Evolutionary conservation across 2,113 vertebrate species (phyloP).

Genomic region (Salvator merianae): DNA sequence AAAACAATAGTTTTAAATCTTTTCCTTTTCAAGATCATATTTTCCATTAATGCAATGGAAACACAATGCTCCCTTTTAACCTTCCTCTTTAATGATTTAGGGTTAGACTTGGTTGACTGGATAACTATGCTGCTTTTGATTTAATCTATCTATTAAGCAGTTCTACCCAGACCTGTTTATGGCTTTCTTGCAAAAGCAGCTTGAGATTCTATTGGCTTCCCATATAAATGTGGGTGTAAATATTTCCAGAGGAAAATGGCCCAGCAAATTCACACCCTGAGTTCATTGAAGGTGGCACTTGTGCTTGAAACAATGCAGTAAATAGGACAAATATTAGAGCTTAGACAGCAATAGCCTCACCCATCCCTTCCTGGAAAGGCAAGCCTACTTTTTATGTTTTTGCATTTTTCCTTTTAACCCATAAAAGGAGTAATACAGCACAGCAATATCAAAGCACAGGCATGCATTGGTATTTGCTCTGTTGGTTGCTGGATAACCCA

Average conservation of each 20-base stretch:
- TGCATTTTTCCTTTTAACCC: background rate
- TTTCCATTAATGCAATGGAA: background rate
- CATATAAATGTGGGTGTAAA: background rate
- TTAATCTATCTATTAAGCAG: background rate
- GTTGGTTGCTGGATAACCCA: background rate
- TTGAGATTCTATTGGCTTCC: background rate
- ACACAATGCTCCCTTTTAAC: background rate
- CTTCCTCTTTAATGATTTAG: background rate
- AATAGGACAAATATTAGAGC: background rate
- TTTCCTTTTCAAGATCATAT: background rate
- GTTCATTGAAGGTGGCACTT: background rate
- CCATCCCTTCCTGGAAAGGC: conserved; percentile 7
- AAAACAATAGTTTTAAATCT: background rate
- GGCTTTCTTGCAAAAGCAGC: background rate
- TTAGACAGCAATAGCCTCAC: background rate
- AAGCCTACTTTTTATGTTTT: background rate
- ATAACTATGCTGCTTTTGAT: background rate
- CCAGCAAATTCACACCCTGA: background rate
- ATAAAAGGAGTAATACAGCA: background rate
- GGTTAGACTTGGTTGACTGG: background rate
- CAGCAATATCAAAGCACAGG: rapidly evolving
- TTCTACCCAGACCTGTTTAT: background rate
- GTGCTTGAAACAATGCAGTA: background rate
- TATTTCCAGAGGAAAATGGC: conserved; percentile 21
- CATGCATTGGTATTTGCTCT: background rate